A percentile compares a stretch with the other conserved stretches of the same genome.
These are phyloP conservation scores for Volucella inflata DNA, from an alignment of 2,888 invertebrate genomes.

Conservation along the genomic window DNA sequence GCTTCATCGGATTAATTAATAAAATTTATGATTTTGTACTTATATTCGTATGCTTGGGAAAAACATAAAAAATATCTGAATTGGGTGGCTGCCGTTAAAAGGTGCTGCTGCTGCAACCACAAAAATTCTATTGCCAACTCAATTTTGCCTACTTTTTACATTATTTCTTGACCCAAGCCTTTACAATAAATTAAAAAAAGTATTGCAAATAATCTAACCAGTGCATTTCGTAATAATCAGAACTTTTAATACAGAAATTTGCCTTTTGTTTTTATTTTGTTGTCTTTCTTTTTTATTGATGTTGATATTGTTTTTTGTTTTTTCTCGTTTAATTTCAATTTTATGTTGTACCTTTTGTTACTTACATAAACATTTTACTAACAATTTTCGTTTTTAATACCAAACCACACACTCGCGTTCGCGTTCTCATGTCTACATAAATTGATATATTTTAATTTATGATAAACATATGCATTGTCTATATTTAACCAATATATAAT, in stretches of 20 bases:
- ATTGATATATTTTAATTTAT: background rate
- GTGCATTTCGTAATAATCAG: slow-evolving; percentile 58
- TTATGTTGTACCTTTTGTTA: slow-evolving; percentile 47
- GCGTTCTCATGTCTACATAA: slow-evolving; percentile 12
- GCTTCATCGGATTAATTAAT: slow-evolving; percentile 12
- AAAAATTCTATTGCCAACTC: background rate
- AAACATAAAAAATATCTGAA: background rate
- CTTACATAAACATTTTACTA: slow-evolving; percentile 67
- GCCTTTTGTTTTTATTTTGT: slow-evolving; percentile 57
- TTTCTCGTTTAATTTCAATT: slow-evolving; percentile 4
- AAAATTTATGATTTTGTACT: background rate
- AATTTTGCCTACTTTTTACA: background rate
- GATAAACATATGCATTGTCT: no score
- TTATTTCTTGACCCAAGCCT: slow-evolving; percentile 2
- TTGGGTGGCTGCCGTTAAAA: slow-evolving; percentile 19
- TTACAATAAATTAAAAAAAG: background rate
- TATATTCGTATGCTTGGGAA: slow-evolving; percentile 19
- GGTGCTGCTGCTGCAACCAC: slow-evolving; percentile 45
- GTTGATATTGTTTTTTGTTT: slow-evolving; percentile 26
- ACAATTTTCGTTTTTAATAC: slow-evolving; percentile 69
- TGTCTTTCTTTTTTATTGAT: slow-evolving; percentile 29
- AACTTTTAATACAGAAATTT: slow-evolving; percentile 41
- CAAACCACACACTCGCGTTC: slow-evolving; percentile 72
- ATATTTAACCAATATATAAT: no score
- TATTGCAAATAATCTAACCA: slow-evolving; percentile 25